phyloP scores from a whole-genome alignment of 30 jellyfish, hydroid and myxozoan species.

The Cassiopea andromeda region DNA sequence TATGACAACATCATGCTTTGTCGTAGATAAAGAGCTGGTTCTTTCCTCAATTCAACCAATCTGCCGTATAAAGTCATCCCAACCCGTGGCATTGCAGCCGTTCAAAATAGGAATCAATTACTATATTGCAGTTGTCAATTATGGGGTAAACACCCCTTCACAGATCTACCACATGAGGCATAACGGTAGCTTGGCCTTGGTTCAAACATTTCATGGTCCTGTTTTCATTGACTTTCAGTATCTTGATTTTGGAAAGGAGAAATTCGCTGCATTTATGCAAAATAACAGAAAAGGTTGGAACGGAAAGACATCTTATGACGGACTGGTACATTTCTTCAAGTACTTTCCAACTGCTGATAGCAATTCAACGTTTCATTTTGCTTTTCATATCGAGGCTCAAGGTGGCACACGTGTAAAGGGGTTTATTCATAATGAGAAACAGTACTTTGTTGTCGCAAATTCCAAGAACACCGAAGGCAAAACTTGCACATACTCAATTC shows the following conservation, averaged over 20 bases:
- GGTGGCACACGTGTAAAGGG: constrained; percentile 86
- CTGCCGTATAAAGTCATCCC: constrained; percentile 46
- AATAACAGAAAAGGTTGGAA: constrained; percentile 65
- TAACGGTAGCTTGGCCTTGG: constrained; percentile 33
- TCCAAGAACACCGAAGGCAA: constrained; percentile 36
- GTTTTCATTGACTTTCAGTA: constrained; percentile 84
- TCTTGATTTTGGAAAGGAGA: constrained; percentile 65
- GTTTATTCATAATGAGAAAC: constrained; percentile 34
- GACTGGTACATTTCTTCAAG: constrained; percentile 53
- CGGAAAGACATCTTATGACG: constrained; percentile 35
- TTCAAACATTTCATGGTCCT: constrained; percentile 63
- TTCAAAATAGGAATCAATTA: constrained; percentile 56
- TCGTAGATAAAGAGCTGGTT: constrained; percentile 57
- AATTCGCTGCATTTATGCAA: constrained; percentile 71
- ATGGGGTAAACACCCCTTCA: constrained; percentile 47
- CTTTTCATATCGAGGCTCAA: constrained; percentile 47
- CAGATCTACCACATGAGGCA: constrained; percentile 42
- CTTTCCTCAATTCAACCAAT: constrained; percentile 70
- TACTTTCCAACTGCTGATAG: constrained; percentile 31
- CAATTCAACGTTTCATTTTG: constrained; percentile 43
- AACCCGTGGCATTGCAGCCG: constrained; percentile 79
- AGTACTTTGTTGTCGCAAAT: constrained; percentile 84
- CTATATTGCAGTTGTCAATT: constrained; percentile 87
- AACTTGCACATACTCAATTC: constrained; percentile 59
- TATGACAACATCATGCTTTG: not conserved